Conservation (phyloP, 1,140 invertebrate species). For the Melitaea cinxia region DNA sequence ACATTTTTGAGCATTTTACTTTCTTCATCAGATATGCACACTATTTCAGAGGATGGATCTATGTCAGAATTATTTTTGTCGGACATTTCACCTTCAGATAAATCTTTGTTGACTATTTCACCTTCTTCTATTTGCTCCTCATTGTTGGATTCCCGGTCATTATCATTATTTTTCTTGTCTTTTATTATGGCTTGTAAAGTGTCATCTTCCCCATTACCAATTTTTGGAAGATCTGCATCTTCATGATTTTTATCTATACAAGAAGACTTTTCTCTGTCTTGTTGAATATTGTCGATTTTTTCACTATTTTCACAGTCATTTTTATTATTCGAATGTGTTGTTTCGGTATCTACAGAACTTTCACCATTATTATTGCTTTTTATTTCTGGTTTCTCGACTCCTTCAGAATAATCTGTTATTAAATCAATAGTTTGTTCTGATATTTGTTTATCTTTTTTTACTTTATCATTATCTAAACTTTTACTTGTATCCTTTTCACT, state of each 20-base stretch:
- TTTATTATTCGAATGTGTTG: no score
- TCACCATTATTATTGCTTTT: not conserved
- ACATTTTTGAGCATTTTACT: constrained; percentile 37
- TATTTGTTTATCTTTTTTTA: not conserved
- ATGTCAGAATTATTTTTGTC: constrained; percentile 53
- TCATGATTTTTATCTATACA: constrained; percentile 7
- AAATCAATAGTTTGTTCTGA: not conserved
- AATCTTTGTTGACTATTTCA: constrained; percentile 39
- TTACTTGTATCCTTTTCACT: no score
- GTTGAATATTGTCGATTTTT: constrained; percentile 8
- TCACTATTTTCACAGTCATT: not conserved
- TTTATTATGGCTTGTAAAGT: not conserved
- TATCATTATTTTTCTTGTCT: constrained; percentile 6
- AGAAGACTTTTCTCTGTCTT: constrained; percentile 6
- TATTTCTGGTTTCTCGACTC: not conserved
- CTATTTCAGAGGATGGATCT: constrained; percentile 49
- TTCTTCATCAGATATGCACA: constrained; percentile 65
- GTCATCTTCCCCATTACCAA: constrained; percentile 1
- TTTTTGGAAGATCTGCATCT: not conserved
- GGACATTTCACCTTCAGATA: constrained; percentile 64
- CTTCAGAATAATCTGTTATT: not conserved
- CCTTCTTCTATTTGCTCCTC: constrained; percentile 23
- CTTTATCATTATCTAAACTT: not conserved
- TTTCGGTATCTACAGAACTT: no score
- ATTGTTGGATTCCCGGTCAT: not conserved